These are phyloP conservation scores for Aricia agestis DNA, from an alignment of 1,140 invertebrate genomes.

Conservation along the genomic window DNA sequence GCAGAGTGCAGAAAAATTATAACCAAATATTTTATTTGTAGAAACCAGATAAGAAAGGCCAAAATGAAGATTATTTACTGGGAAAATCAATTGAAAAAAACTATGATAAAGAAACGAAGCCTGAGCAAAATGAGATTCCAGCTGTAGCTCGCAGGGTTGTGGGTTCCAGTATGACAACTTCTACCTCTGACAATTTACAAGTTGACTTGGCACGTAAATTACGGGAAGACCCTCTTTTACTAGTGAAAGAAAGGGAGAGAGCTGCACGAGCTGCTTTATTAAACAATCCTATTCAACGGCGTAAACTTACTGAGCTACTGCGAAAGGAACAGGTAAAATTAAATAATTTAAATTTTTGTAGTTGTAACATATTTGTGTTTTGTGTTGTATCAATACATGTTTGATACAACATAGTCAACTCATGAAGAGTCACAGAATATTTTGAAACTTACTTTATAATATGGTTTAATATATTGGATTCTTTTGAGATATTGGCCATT, in stretches of 20 bases:
- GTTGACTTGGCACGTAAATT: constrained; percentile 89
- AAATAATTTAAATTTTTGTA: constrained; percentile 18
- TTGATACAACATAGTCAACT: too few relatives aligned
- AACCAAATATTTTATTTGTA: constrained; percentile 40
- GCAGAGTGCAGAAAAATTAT: too few relatives aligned
- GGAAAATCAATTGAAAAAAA: constrained; percentile 92
- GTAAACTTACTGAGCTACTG: constrained; percentile 87
- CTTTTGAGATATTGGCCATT: too few relatives aligned
- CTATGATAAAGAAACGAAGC: constrained; percentile 81
- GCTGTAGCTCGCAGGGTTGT: constrained; percentile 82
- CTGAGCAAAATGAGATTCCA: constrained; percentile 85
- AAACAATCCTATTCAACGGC: constrained; percentile 93
- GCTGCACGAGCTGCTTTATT: constrained; percentile 87
- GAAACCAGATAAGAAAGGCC: constrained; percentile 83
- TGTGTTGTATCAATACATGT: too few relatives aligned
- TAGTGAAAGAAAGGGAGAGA: constrained; percentile 90
- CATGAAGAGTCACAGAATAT: too few relatives aligned
- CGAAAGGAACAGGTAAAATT: constrained; percentile 75
- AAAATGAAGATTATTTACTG: constrained; percentile 93
- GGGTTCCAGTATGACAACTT: constrained; percentile 60
- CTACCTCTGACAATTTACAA: constrained; percentile 77
- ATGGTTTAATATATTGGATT: too few relatives aligned
- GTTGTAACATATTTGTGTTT: constrained; percentile 22
- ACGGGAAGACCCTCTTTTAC: constrained; percentile 92
- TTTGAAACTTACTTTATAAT: too few relatives aligned